Base-by-base conservation (phyloP, 64 coral and sea anemone genomes). In the Hydrozoanthus tunicans region DNA sequence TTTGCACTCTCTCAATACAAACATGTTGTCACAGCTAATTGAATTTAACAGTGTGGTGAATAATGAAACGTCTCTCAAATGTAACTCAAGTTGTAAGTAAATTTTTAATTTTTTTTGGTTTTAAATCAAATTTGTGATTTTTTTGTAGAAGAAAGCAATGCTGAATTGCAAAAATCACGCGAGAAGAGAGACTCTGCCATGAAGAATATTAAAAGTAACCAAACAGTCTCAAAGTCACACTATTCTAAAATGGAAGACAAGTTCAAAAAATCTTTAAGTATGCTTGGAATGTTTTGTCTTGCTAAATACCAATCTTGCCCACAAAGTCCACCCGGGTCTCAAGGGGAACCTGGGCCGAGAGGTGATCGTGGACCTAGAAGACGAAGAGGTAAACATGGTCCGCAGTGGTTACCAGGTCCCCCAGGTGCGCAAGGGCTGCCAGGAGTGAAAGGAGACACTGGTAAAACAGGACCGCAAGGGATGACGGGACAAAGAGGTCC, bases 231-330 rank as follows among this genome's bases (percentile, higher is more conserved):
- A 43, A 43, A 43, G 32, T 69, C 23, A 20, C 15, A 20, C 5
- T 1, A 4, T 20, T 14, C 23, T n/a, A 69, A 63, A 7, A 63
- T 63, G 7, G 61, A 63, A 63, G 13, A 63, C 7, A 13, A 13
- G 7, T 2, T 63, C 7, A 7, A 63, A 63, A 43, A 43, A 43
- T 63, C 61, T 2, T 63, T 63, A 2, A 9, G 0, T 7, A 13
- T 69, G 23, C 15, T 20, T 6, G 4, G 14, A 69, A 7, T 6
- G 66, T 66, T 14, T 17, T 66, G 64, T 12, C 17, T 17, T 14
- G 64, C 64, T 7, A 66, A 17, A 66, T 66, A 66, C 64, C 64
- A 66, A 17, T 66, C 6, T 11, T 66, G 92, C 79, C 8, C 92
- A 59, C 7, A 74, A 78, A 59, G 26, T 70, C 53, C 63, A 66